Conservation (phyloP, 2,888 invertebrate species). For the Orchesellides sinensis region DNA sequence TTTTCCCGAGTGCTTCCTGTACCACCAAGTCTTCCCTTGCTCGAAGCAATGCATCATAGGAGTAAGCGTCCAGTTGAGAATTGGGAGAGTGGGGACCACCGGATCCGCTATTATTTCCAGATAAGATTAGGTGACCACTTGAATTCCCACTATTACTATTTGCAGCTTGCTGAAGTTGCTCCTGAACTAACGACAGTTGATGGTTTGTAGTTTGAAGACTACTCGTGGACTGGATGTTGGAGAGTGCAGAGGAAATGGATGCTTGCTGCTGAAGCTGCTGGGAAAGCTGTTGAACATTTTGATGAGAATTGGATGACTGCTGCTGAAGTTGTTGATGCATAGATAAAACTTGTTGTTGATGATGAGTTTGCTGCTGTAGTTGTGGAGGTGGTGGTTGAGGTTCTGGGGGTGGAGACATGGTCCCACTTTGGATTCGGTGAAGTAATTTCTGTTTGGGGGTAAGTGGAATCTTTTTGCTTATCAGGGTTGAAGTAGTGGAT, state of each 20-base stretch:
- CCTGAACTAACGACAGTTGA: constrained; percentile 24
- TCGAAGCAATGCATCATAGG: constrained; percentile 66
- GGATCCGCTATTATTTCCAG: constrained; percentile 19
- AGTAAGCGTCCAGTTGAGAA: constrained; percentile 65
- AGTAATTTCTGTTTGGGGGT: constrained; percentile 74
- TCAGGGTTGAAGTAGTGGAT: constrained; percentile 13
- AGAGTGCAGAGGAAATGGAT: constrained; percentile 22
- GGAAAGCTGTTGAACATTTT: constrained; percentile 43
- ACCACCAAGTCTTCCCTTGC: constrained; percentile 67
- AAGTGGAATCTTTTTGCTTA: constrained; percentile 70
- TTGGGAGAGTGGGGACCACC: constrained; percentile 59
- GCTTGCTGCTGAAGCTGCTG: constrained; percentile 44
- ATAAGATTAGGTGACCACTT: constrained; percentile 28
- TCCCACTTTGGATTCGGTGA: constrained; percentile 71
- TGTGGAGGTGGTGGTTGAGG: constrained; percentile 46
- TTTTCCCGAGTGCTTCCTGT: constrained; percentile 65
- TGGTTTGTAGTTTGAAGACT: constrained; percentile 26
- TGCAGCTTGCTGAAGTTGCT: constrained; percentile 33
- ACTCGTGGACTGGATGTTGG: constrained; percentile 20
- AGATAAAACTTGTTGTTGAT: constrained; percentile 54
- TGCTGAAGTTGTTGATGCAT: constrained; percentile 49
- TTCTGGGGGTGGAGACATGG: constrained; percentile 52
- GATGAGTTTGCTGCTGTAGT: constrained; percentile 46
- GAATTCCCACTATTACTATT: not conserved
- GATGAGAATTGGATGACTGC: constrained; percentile 28